Conservation (phyloP, 2,888 invertebrate species). For the Diachrysia chrysitis region DNA sequence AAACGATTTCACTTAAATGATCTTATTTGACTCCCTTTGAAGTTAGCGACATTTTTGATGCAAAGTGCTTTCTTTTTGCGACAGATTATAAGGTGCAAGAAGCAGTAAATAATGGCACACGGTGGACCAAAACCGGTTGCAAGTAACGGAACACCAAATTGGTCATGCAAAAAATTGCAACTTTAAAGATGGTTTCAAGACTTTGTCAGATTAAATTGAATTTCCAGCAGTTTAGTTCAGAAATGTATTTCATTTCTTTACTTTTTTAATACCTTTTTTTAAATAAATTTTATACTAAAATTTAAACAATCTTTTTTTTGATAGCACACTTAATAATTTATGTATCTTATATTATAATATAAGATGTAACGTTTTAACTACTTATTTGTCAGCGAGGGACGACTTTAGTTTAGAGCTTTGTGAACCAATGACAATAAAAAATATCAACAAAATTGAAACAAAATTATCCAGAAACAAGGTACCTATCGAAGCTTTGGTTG, state of each 20-base stretch:
- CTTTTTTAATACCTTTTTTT: too few relatives aligned
- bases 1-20: not conserved
- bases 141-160: slow-evolving; percentile 53
- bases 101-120: slow-evolving; percentile 39
- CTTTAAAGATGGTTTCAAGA: slow-evolving; percentile 26
- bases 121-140: slow-evolving; percentile 46
- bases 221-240: slow-evolving; percentile 19
- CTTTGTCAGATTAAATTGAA: slow-evolving; percentile 15
- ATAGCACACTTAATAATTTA: too few relatives aligned
- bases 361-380: too few relatives aligned
- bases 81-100: slow-evolving; percentile 29
- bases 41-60: not conserved
- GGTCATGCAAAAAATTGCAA: slow-evolving; percentile 58
- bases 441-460: not conserved
- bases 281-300: not conserved
- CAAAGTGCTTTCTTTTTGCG: slow-evolving; percentile 18
- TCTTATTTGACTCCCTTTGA: not conserved
- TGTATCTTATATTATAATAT: too few relatives aligned
- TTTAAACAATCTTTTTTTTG: not conserved
- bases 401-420: too few relatives aligned
- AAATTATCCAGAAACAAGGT: not conserved
- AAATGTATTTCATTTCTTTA: not conserved
- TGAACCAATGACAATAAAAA: not conserved
- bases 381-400: too few relatives aligned
- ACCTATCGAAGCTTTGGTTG: not conserved